Evolutionary conservation across 2,888 invertebrate species (phyloP), one percentile per base, ranked within the genome.

Genomic region (Tolmerus cingulatus): DNA sequence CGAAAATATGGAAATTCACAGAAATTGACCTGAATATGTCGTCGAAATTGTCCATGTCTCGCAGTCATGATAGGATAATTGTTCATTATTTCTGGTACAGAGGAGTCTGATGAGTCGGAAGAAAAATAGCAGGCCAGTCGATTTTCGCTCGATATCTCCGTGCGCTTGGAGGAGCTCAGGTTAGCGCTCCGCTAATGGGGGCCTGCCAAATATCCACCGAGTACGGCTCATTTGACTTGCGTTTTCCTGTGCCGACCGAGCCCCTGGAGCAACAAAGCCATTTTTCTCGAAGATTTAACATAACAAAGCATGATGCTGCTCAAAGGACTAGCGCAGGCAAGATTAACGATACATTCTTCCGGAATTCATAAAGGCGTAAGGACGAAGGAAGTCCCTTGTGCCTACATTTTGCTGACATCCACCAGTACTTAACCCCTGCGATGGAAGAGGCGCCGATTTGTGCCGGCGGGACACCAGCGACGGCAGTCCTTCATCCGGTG

Each of bases 311-410:
- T 12, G 55, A 86, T 37, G 46, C n/a, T 46, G 37, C 86, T 78
- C 19, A 51, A 12, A 77, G 55, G n/a, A 78, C 55, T 30, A 81
- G 34, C 46, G 51, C 23, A 66, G 77, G 84, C 84, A 87, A 87
- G 87, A 84, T 84, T 87, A 87, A 87, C 84, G 87, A 87, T 66
- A 84, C 51, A 77, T 87, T 87, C 77, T 84, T 87, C 87, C 87
- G 87, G 87, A 84, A 87, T 87, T 84, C 87, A 84, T 87, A 87
- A 87, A 86, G 40, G 40, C 51, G 51, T 27, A 74, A 27, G 27
- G 37, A 86, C 27, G 30, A 9, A 86, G 74, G 30, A 87, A 81
- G 74, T 87, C 37, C 37, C 78, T n/a, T 37, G 40, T 86, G 46
- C 76, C 30, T 43, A 86, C 76, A 51, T 86, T 76, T 37, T 76